Evolutionary conservation across 2,113 vertebrate species (phyloP).

Genomic region (Sclerurus mexicanus): DNA sequence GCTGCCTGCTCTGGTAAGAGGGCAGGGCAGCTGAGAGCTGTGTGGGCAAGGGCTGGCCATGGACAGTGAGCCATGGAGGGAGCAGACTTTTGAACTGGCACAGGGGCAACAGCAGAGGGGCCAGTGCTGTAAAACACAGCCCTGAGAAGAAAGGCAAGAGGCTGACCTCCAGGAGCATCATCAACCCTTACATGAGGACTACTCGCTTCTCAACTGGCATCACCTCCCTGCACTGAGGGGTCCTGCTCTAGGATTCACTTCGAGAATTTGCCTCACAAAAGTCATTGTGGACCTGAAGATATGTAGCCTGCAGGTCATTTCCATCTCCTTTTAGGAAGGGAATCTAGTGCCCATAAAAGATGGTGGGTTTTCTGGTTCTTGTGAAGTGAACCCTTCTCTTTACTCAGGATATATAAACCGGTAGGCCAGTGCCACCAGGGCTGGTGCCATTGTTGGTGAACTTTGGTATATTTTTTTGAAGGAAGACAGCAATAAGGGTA

Average conservation of each 20-base stretch:
- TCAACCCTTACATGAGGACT: background rate
- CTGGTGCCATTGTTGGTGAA: background rate
- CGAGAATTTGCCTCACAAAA: background rate
- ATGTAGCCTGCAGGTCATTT: background rate
- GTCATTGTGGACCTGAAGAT: background rate
- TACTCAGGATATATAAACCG: rapidly evolving
- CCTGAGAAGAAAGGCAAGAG: background rate
- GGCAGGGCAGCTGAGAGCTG: conserved; percentile 19
- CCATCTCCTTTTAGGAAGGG: background rate
- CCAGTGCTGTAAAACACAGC: background rate
- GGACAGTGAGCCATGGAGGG: conserved; percentile 15
- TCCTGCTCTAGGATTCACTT: background rate
- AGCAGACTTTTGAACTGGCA: background rate
- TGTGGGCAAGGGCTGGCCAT: conserved; percentile 9
- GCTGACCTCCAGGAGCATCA: background rate
- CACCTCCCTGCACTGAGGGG: background rate
- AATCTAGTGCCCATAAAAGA: background rate
- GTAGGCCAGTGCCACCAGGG: no score
- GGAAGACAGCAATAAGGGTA: background rate
- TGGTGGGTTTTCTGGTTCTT: background rate
- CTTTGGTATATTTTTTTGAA: background rate
- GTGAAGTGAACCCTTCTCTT: background rate
- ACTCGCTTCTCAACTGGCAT: background rate
- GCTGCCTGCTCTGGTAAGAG: background rate
- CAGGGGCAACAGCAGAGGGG: background rate